Conservation (phyloP, 2,888 invertebrate genomes). For the Melinaea menophilus region DNA sequence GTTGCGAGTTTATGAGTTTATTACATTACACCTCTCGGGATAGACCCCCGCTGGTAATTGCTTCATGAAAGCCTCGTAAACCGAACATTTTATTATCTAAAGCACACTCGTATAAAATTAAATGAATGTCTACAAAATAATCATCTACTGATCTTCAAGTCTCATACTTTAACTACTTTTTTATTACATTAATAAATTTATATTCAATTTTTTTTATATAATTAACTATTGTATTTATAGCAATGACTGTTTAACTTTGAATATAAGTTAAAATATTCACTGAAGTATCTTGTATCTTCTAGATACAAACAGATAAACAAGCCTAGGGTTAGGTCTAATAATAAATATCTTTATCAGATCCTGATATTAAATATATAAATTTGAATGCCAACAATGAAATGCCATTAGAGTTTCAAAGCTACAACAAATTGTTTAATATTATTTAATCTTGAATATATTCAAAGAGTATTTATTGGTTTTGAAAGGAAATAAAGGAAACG, state of each 20-base stretch:
- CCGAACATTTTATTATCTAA: constrained; percentile 48
- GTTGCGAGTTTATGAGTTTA: constrained; percentile 72
- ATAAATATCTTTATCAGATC: no score
- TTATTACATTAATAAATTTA: constrained; percentile 15
- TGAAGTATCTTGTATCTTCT: no score
- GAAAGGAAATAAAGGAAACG: constrained; percentile 39
- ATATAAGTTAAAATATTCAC: no score
- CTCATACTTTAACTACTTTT: constrained; percentile 14
- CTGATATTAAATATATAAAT: no score
- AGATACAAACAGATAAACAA: no score
- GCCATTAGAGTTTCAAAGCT: no score
- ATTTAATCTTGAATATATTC: constrained; percentile 11
- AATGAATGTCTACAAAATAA: constrained; percentile 31
- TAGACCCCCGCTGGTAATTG: constrained; percentile 67
- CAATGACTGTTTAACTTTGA: no score
- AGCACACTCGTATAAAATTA: constrained; percentile 41
- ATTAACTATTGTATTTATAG: no score
- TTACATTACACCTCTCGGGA: constrained; percentile 68
- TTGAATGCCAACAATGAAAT: no score
- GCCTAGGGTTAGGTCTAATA: no score
- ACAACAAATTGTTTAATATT: neutral
- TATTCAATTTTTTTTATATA: constrained; percentile 1
- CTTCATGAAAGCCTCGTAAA: constrained; percentile 65
- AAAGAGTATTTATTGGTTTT: constrained; percentile 35
- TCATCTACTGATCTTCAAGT: constrained; percentile 26